Percentiles rank a stretch among this genome's conserved stretches.
phyloP scores from a whole-genome alignment of 2,797 vertebrate genomes.

The Myotis daubentonii region DNA sequence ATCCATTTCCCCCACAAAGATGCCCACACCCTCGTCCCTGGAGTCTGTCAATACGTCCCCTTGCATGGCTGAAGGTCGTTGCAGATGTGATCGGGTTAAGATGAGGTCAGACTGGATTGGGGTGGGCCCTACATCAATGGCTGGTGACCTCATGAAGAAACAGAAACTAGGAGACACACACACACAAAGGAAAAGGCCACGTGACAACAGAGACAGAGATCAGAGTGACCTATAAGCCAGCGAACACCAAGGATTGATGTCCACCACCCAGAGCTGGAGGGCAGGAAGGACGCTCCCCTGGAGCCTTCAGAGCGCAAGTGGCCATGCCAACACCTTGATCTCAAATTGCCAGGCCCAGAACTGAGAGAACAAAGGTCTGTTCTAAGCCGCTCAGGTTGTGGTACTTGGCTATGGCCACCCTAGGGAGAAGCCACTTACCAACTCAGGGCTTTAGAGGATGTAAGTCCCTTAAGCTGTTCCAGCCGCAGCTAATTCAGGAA shows the following conservation, averaged over 20 bases:
- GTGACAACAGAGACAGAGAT: background rate
- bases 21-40: background rate
- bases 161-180: background rate
- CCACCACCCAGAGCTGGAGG: background rate
- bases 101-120: background rate
- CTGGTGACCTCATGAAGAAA: background rate
- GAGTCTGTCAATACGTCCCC: background rate
- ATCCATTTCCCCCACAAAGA: background rate
- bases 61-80: background rate
- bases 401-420: background rate
- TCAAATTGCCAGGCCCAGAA: background rate
- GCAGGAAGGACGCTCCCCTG: background rate
- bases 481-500: conserved; percentile 19
- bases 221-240: background rate
- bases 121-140: background rate
- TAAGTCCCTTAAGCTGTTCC: conserved; percentile 20
- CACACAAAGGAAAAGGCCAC: background rate
- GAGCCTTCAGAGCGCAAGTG: background rate
- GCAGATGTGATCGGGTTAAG: background rate
- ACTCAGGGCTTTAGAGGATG: background rate
- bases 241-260: background rate
- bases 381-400: fast-evolving
- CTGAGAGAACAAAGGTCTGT: background rate
- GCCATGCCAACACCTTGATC: no score
- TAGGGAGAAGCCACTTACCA: background rate